Base-by-base conservation (phyloP, 2,888 invertebrate genomes). In the Athetis lepigone region DNA sequence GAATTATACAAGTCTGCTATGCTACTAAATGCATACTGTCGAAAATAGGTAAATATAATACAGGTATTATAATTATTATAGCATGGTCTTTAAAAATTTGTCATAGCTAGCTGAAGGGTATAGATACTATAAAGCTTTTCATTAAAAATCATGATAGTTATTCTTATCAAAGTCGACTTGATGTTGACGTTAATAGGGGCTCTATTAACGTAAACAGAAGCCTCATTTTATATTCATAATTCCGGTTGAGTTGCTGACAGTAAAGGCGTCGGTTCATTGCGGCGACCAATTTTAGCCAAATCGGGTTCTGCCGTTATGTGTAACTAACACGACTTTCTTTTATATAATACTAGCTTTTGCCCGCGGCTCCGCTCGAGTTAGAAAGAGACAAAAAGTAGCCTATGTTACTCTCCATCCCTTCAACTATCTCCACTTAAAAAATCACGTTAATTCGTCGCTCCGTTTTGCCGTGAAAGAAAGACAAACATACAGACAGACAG, bases 201-300 rank as follows among this genome's bases (percentile, higher is more conserved):
- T 21, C 18, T 42, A 47, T 56, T 52, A 69, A 36, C 25, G 33
- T 74, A 45, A 72, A 68, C 43, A 40, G 18, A 54, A 74, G 36
- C 18, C 21, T 58, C 60, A 80, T 78, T 65, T 56, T 51, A 60
- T 70, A 78, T 80, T 60, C 59, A 65, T 39, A 42, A 50, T 50
- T 47, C 9, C 45, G 56, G 79, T 80, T 66, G 69, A 67, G 66
- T 43, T 83, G 85, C 57, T 88, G 90, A 90, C 89, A 88, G 85
- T 90, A 89, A 67, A 45, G 67, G 36, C 19, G n/a, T 19, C 1
- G 16, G n/a, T 23, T 2, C 65, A 52, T 46, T 37, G 46, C 19
- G 71, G 45, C 40, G 46, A n/a, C n/a, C 4, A 29, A 8, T 6
- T 18, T 16, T 37, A 8, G 16, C 29, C 9, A 29, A 29, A n/a